These are phyloP conservation scores for Bradypodion pumilum DNA, from an alignment of 2,797 vertebrate genomes.

Conservation along the genomic window DNA sequence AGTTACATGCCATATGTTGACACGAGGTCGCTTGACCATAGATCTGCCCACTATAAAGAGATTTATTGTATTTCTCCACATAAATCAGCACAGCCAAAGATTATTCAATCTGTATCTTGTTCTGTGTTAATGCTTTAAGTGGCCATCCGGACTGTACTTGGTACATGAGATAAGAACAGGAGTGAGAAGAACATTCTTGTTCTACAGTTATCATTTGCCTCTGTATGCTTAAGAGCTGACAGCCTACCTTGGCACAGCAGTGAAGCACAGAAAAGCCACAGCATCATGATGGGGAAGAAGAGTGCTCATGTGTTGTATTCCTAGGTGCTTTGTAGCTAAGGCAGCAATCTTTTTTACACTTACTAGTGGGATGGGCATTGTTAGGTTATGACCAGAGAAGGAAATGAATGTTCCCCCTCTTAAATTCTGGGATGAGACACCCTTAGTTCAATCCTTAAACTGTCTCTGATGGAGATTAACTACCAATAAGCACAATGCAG, in stretches of 20 bases:
- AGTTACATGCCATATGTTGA: no score
- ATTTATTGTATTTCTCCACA: background rate
- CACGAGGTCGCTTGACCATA: no score
- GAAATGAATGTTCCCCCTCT: no score
- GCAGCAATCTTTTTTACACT: no score
- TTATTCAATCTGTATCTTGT: background rate
- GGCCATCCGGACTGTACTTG: background rate
- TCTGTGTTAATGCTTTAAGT: background rate
- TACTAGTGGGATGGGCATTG: no score
- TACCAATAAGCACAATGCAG: background rate
- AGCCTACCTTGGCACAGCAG: background rate
- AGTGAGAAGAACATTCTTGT: background rate
- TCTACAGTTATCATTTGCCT: background rate
- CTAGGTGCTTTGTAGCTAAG: constrained; percentile 31
- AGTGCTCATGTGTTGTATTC: background rate
- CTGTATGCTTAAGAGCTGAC: background rate
- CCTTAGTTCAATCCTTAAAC: background rate
- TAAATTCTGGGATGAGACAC: no score
- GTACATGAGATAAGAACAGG: background rate
- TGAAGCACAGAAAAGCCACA: background rate
- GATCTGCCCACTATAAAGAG: background rate
- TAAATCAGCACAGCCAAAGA: background rate
- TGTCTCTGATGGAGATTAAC: background rate
- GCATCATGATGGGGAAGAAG: background rate
- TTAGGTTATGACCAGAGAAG: no score